Evolutionary conservation across 1,140 invertebrate genomes (phyloP).

Genomic region (Luehdorfia chinensis): DNA sequence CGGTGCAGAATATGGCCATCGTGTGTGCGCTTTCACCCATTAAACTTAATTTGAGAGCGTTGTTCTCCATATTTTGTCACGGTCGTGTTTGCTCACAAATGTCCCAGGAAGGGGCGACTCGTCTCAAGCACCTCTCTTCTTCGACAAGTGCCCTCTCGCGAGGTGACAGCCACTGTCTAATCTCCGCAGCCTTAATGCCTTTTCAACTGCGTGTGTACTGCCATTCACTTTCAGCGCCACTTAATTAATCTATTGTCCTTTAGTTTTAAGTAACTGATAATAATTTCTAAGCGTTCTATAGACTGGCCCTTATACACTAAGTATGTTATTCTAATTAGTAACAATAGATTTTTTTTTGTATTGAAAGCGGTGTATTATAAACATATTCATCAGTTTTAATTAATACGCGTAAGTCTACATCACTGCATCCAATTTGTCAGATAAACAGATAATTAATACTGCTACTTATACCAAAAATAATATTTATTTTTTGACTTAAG

Average conservation of each 20-base stretch:
- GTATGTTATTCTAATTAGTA: no score
- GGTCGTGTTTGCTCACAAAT: constrained; percentile 60
- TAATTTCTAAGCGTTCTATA: no score
- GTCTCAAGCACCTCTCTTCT: constrained; percentile 60
- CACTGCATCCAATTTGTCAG: no score
- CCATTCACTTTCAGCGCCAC: constrained; percentile 24
- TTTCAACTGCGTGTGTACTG: constrained; percentile 35
- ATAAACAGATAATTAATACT: no score
- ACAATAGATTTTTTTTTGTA: no score
- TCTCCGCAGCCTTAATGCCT: constrained; percentile 48
- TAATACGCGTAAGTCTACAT: no score
- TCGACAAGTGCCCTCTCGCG: constrained; percentile 46
- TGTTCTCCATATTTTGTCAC: constrained; percentile 58
- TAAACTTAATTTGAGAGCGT: constrained; percentile 51
- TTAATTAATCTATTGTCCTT: constrained; percentile 21
- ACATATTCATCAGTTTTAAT: no score
- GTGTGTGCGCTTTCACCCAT: constrained; percentile 34
- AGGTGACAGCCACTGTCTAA: constrained; percentile 67
- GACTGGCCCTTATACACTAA: no score
- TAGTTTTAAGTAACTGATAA: not conserved
- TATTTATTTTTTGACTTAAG: no score
- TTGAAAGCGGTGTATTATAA: no score
- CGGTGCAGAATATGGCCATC: no score
- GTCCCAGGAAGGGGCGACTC: constrained; percentile 45
- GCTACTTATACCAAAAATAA: no score